Evolutionary conservation across 2,888 invertebrate species (phyloP), one percentile per base, ranked within the genome.

Genomic region (Chironomus tentans): DNA sequence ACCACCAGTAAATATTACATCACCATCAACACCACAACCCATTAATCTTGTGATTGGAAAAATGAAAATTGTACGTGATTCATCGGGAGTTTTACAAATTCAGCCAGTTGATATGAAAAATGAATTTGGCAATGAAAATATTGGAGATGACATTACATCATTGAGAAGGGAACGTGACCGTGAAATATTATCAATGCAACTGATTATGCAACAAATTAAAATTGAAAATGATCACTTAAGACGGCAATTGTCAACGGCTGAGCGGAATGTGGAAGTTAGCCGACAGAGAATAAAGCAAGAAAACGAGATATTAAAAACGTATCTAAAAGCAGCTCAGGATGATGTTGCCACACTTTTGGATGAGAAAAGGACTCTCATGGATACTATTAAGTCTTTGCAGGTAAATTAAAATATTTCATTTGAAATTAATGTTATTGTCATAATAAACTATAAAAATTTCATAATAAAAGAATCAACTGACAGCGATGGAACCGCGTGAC

Each of bases 1-100:
- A 72, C 92, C 91, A 1, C 90, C 91, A 1, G 90, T 90, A 74
- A 90, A 90, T 80, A 91, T 93, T 78, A 92, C 93, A 4, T 92
- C 93, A 1, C 93, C 94, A 0, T 18, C 65, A 13, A 92, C 92
- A 0, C 91, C 93, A 1, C 87, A 92, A 78, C 95, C 95, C 0
- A 85, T 94, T 21, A 90, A 93, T 84, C 81, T 95, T 73, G 88
- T 87, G 79, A 88, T 95, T 48, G 88, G 90, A 0, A 88, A 89
- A 72, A 86, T 94, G 76, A 87, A 87, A 21, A 85, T 95, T 79
- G 87, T 86, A n/a, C 87, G 95, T 46, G 91, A 90, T 80, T 84
- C 86, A n/a, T 87, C 87, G 77, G 95, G 95, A 0, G 86, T 92
- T 3, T 88, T 95, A 78, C 87, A 89, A 79, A 87, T 94, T 68